These are phyloP conservation scores for Bellardia bayeri DNA, from an alignment of 2,888 invertebrate species.

Conservation along the genomic window DNA sequence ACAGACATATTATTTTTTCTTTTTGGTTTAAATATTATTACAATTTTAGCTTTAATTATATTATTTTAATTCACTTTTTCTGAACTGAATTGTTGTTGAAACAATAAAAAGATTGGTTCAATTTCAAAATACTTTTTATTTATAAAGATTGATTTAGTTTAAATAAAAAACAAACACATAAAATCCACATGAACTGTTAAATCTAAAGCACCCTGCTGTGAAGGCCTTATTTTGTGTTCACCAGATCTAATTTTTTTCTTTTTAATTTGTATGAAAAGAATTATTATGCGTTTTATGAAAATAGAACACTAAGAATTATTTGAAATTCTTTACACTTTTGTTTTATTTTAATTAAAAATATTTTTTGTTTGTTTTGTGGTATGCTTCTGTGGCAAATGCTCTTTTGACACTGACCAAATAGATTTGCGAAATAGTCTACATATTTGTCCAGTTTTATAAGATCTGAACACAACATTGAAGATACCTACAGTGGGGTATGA, in stretches of 20 bases:
- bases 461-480: constrained; percentile 14
- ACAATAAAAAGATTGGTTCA: too few relatives aligned
- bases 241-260: background rate
- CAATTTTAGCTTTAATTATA: background rate
- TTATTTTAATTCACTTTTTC: background rate
- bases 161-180: constrained; percentile 8
- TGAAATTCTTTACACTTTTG: background rate
- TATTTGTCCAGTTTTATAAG: constrained; percentile 63
- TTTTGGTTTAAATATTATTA: background rate
- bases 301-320: background rate
- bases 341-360: background rate
- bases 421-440: constrained; percentile 50
- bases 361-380: background rate
- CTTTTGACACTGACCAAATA: constrained; percentile 60
- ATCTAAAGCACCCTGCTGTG: background rate
- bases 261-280: background rate
- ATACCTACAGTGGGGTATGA: constrained; percentile 15
- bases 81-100: background rate
- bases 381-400: constrained; percentile 51
- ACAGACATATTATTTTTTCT: constrained; percentile 85
- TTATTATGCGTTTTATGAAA: background rate
- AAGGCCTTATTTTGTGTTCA: background rate
- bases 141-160: background rate
- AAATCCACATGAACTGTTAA: constrained; percentile 37
- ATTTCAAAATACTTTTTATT: constrained; percentile 6